Evolutionary conservation across 2,888 invertebrate species (phyloP).

Genomic region (Dyspetes luteomarginatus): DNA sequence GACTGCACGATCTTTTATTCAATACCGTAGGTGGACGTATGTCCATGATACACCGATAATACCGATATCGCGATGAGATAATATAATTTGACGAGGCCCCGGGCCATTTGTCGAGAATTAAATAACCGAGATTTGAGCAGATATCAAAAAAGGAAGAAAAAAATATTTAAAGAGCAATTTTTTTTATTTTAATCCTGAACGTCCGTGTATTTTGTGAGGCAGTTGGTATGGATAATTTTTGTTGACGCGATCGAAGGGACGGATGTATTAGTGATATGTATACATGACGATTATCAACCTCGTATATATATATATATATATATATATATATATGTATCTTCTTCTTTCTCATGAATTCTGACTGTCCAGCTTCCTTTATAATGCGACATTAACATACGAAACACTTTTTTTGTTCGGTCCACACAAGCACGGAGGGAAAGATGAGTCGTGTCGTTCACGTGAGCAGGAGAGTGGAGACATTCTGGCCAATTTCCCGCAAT

Average conservation of each 20-base stretch:
- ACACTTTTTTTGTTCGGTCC: slow-evolving; percentile 67
- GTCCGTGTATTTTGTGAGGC: neutral
- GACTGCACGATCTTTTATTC: too few species aligned
- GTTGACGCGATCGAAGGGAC: slow-evolving; percentile 5
- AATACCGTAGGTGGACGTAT: too few species aligned
- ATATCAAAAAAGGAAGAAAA: slow-evolving; percentile 5
- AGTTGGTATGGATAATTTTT: neutral
- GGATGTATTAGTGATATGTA: neutral
- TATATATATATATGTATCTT: neutral
- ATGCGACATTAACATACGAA: slow-evolving; percentile 73
- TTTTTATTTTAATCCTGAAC: slow-evolving; percentile 5
- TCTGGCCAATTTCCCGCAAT: slow-evolving; percentile 71
- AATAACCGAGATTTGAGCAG: slow-evolving; percentile 29
- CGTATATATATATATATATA: slow-evolving; percentile 16
- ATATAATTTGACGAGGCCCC: slow-evolving; percentile 69
- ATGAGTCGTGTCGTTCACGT: slow-evolving; percentile 48
- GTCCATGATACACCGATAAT: slow-evolving; percentile 35
- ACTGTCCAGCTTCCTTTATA: neutral
- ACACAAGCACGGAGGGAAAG: slow-evolving; percentile 44
- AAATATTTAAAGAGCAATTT: neutral
- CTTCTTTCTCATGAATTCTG: slow-evolving; percentile 42
- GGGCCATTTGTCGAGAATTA: slow-evolving; percentile 66
- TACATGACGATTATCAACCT: slow-evolving; percentile 15
- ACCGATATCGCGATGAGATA: slow-evolving; percentile 72
- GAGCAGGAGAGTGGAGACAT: slow-evolving; percentile 67